Evolutionary conservation across 1,140 invertebrate species (phyloP), one percentile per base, ranked within the genome.

Genomic region (Carcinoscorpius rotundicauda): DNA sequence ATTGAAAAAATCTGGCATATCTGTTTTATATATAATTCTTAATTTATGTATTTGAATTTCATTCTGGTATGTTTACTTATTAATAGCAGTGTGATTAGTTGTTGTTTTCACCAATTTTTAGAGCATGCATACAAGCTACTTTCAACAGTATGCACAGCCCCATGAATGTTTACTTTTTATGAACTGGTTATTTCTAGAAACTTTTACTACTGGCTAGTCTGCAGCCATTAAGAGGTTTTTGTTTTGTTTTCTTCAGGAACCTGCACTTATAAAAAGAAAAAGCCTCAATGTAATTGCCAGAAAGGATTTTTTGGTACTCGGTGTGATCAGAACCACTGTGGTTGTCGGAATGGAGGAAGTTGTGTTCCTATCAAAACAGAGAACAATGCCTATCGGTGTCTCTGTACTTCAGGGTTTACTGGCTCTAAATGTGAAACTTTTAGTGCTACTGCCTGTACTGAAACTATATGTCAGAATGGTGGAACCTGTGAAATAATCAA

Each of bases 371-470:
- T 52, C 6, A 68, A 67, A 52, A 66, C 58, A 58, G 62, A 69
- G 62, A 67, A 59, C 52, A 61, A 57, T 9, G 65, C 64, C 56
- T 72, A 76, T 5, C 69, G 71, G 1, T 82, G 80, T 68, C 69
- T 71, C 5, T 85, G 83, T 63, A 72, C 75, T 5, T 68, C 72
- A 0, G 80, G 81, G 49, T 85, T 77, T 69, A 78, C 78, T 3
- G 84, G 84, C 3, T 74, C 77, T 51, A 75, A 77, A 48, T 86
- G 85, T 72, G 82, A 86, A 71, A 71, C 70, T 10, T 78, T 65
- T 49, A 60, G 62, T 60, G 61, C 62, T 9, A 65, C 64, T 48
- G 57, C 65, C 9, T 70, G 64, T 49, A 50, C 60, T 5, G 63
- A 73, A 53, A 62, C 68, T 57, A 11, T 49, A 4, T 82, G 81